A percentile compares a stretch with the other conserved stretches of the same genome.
Evolutionary conservation across 1,140 invertebrate species (phyloP).

Genomic region (Halyomorpha halys): DNA sequence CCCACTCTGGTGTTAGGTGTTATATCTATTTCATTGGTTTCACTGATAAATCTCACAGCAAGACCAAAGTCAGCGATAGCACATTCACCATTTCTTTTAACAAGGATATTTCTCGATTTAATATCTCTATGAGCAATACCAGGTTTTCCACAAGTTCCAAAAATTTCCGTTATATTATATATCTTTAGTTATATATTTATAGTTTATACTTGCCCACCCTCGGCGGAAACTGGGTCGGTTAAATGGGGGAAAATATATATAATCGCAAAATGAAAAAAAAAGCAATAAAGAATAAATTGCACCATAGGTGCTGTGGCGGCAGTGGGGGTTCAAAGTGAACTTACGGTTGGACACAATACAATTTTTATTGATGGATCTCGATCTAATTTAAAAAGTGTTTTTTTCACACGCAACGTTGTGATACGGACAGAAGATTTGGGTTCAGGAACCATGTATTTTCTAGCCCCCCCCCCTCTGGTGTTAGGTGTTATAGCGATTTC

Average conservation of each 20-base stretch:
- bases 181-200: no score
- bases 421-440: constrained; percentile 74
- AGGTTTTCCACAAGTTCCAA: constrained; percentile 78
- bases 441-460: constrained; percentile 92
- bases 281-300: no score
- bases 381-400: constrained; percentile 64
- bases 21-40: constrained; percentile 71
- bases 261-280: no score
- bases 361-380: constrained; percentile 28
- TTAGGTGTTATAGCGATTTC: constrained; percentile 76
- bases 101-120: constrained; percentile 91
- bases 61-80: constrained; percentile 92
- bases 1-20: constrained; percentile 75
- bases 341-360: constrained; percentile 24
- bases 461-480: constrained; percentile 74
- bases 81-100: constrained; percentile 83
- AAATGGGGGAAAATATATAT: no score
- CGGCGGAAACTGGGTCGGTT: no score
- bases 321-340: no score
- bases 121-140: constrained; percentile 91
- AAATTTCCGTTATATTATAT: constrained; percentile 89
- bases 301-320: no score
- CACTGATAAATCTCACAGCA: constrained; percentile 78
- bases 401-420: constrained; percentile 84
- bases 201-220: no score